Evolutionary conservation across 2,113 vertebrate species (phyloP).

Genomic region (Thomomys bottae): DNA sequence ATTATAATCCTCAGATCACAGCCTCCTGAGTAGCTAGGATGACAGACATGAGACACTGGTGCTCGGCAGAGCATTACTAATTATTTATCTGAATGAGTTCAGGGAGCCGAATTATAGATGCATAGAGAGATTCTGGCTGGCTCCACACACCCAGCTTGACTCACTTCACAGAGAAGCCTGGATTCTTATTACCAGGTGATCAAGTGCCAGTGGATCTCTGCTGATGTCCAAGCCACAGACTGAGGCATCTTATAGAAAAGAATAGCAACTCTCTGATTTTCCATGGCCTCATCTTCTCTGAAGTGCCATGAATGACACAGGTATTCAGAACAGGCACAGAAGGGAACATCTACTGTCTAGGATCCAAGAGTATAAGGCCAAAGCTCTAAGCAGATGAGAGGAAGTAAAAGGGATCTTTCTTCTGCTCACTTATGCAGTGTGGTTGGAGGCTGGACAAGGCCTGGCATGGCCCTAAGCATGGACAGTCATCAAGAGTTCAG

Average conservation of each 20-base stretch:
- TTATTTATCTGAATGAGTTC: not conserved
- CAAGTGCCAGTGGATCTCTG: not conserved
- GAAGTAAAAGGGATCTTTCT: not conserved
- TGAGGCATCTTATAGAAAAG: not conserved
- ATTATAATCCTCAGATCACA: no score
- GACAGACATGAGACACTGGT: no score
- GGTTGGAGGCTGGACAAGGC: not conserved
- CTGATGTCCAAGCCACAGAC: not conserved
- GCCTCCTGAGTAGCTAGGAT: no score
- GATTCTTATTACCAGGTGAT: not conserved
- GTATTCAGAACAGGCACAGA: not conserved
- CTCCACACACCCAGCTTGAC: not conserved
- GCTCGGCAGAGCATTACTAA: no score
- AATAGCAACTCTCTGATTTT: not conserved
- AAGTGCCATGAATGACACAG: not conserved
- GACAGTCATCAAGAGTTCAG: not conserved
- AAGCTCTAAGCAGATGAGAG: not conserved
- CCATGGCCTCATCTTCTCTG: not conserved
- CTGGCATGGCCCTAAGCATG: not conserved
- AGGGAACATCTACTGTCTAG: not conserved
- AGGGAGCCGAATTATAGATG: not conserved
- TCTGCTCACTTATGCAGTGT: not conserved
- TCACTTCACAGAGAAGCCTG: not conserved
- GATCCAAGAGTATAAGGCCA: not conserved
- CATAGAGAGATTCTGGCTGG: not conserved